Base-by-base conservation (phyloP, 2,797 vertebrate genomes). In the Megalops cyprinoides region DNA sequence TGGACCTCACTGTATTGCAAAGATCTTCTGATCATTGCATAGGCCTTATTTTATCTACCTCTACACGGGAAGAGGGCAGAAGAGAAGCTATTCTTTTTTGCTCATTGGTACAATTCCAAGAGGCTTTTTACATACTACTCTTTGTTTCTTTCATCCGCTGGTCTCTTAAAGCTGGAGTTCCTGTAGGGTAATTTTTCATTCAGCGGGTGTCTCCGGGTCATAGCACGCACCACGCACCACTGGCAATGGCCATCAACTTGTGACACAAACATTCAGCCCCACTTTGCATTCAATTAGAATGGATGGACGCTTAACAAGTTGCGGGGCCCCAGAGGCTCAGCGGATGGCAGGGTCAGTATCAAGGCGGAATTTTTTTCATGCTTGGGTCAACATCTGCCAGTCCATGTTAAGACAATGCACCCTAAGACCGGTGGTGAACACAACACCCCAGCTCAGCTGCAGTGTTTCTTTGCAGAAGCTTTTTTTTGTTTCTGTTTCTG, bases 281-380 rank as follows among this genome's bases (percentile, higher is more conserved):
- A 12, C 58, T 62, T 31, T 62, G 58, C 58, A 62, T 62, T 28
- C 28, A n/a, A 62, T 62, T 31, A 62, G 28, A 62, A 62, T 62
- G 58, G 58, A 62, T 12, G 58, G 58, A 62, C 6, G 28, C 23
- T 62, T 25, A 12, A 20, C 55, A 56, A 62, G 58, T 2, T 14
- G 58, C 28, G 23, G 9, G n/a, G 58, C 58, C 58, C 58, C n/a
- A 31, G 58, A 28, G 56, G 56, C 56, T 56, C 56, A 23, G 56
- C 23, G n/a, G 56, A 4, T 7, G 23, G 56, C 5, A 56, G 56
- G 58, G n/a, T 62, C 58, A 62, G 6, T 34, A 28, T 25, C n/a
- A 28, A 31, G 58, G 58, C 14, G 58, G 58, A 62, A 62, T 62
- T 62, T 10, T n/a, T n/a, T 62, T 62, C 9, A n/a, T 28, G 58